Percentiles rank a stretch among this genome's conserved stretches.
These are phyloP conservation scores for Leptopilina boulardi DNA, from an alignment of 1,140 invertebrate species.

Conservation along the genomic window DNA sequence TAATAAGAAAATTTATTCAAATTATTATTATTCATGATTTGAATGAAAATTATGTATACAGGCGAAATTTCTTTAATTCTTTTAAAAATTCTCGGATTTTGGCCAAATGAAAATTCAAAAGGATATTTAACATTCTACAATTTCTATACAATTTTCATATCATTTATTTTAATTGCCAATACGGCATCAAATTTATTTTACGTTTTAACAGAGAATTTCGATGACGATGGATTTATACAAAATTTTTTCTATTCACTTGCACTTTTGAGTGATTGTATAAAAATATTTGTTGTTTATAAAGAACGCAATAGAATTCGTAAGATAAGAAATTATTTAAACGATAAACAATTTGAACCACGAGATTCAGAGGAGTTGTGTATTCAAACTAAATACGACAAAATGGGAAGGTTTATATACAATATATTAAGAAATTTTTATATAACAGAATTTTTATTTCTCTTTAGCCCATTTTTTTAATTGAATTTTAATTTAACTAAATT, in stretches of 20 bases:
- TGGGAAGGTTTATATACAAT: neutral
- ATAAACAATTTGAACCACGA: neutral
- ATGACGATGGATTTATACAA: neutral
- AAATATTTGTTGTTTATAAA: neutral
- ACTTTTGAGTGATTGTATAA: neutral
- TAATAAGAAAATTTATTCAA: too few relatives aligned
- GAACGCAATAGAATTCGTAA: neutral
- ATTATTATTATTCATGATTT: too few relatives aligned
- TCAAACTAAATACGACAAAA: neutral
- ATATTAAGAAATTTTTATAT: too few relatives aligned
- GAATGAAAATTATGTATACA: neutral
- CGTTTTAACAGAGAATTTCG: neutral
- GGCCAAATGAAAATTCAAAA: neutral
- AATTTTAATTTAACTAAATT: too few relatives aligned
- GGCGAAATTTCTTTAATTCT: neutral
- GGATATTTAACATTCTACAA: neutral
- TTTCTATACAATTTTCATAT: neutral
- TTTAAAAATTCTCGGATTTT: neutral
- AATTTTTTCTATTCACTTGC: neutral
- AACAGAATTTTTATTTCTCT: too few relatives aligned
- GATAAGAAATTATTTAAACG: neutral
- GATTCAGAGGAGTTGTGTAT: neutral
- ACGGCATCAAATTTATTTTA: neutral
- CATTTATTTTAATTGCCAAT: neutral
- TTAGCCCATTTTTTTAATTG: too few relatives aligned